A percentile compares a stretch with the other conserved stretches of the same genome.
Conservation (phyloP, 2,888 invertebrate species). For the Chymomyza procnemis region DNA sequence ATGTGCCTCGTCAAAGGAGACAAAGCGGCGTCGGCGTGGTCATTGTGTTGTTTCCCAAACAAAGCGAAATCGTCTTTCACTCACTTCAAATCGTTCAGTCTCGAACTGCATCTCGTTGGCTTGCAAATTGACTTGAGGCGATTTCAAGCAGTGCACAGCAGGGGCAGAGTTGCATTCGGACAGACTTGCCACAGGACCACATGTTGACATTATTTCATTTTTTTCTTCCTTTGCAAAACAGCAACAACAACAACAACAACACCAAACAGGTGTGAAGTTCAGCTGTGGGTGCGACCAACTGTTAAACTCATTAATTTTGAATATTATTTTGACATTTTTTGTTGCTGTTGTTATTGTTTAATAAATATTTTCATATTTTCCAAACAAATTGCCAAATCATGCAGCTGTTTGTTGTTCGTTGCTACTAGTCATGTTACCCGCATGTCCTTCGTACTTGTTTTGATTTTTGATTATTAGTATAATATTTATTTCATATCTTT, state of each 20-base stretch:
- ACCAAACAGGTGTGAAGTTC: conserved; percentile 59
- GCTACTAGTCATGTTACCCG: not conserved
- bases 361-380: conserved; percentile 52
- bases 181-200: conserved; percentile 46
- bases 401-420: not conserved
- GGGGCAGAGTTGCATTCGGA: conserved; percentile 22
- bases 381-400: conserved; percentile 51
- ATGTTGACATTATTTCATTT: conserved; percentile 58
- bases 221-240: not conserved
- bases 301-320: conserved; percentile 62
- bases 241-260: not conserved
- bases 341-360: conserved; percentile 42
- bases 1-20: conserved; percentile 62
- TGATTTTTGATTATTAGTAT: not conserved
- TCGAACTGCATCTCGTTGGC: not conserved
- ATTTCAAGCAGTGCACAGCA: conserved; percentile 44
- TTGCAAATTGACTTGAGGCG: not conserved
- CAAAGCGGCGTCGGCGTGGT: conserved; percentile 59
- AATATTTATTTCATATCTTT: not conserved
- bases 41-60: conserved; percentile 58
- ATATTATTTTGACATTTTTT: conserved; percentile 65
- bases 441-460: not conserved
- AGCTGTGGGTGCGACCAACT: conserved; percentile 60
- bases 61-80: conserved; percentile 30
- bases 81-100: not conserved